These are phyloP conservation scores for Pachliopta kotzebuea DNA, from an alignment of 2,888 invertebrate species.

Conservation along the genomic window DNA sequence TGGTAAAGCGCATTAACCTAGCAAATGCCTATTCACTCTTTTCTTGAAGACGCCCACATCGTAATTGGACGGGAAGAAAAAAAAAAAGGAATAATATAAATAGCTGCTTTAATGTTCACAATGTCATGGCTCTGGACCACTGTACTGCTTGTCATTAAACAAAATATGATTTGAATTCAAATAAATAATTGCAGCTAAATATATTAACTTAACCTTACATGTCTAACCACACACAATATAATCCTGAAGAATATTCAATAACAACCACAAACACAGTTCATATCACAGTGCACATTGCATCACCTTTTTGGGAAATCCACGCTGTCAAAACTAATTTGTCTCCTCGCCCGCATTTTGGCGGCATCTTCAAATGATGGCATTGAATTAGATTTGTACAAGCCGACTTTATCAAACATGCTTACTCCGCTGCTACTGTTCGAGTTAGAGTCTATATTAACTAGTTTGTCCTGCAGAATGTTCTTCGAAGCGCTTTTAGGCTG, in stretches of 20 bases:
- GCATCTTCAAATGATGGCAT: conserved; percentile 73
- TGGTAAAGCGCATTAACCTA: too few relatives aligned
- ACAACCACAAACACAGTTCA: conserved; percentile 9
- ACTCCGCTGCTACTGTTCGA: conserved; percentile 61
- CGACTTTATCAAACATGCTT: conserved; percentile 56
- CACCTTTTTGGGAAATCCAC: conserved; percentile 72
- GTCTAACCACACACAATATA: conserved; percentile 9
- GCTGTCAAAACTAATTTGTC: conserved; percentile 83
- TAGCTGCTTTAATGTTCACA: too few relatives aligned
- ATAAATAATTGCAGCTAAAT: conserved; percentile 32
- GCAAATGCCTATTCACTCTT: too few relatives aligned
- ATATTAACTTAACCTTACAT: conserved; percentile 17
- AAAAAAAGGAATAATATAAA: too few relatives aligned
- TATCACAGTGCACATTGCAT: conserved; percentile 36
- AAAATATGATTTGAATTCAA: conserved; percentile 21
- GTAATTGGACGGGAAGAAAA: too few relatives aligned
- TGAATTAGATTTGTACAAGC: conserved; percentile 63
- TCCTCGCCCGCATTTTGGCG: conserved; percentile 75
- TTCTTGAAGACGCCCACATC: too few relatives aligned
- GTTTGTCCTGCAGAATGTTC: conserved; percentile 72
- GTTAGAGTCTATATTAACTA: conserved; percentile 68
- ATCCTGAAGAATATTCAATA: conserved; percentile 10
- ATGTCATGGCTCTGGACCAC: not conserved
- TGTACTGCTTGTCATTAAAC: not conserved
- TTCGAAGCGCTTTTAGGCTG: conserved; percentile 57